Base-by-base conservation (phyloP, 1,140 invertebrate species). In the Sesamia nonagrioides region DNA sequence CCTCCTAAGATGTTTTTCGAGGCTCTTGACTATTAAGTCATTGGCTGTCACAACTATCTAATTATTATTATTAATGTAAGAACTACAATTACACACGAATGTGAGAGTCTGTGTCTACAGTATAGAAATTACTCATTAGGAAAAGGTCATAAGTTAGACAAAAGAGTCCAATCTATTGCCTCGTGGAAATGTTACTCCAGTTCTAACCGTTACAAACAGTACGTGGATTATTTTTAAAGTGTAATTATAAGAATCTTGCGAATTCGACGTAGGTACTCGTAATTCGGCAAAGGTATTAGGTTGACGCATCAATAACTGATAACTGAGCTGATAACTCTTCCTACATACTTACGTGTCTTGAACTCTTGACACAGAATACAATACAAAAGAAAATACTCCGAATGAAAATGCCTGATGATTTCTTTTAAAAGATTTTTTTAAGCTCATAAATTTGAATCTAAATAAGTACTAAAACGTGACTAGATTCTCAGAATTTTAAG, bases 241-340 rank as follows among this genome's bases (percentile, higher is more conserved):
- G 2, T 15, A 69, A 50, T 69, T 50, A 50, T 15, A 63, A 9
- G 66, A 50, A n/a, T 8, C 21, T 18, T 33, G 18, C 18, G 13
- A 48, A 69, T 69, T 50, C 21, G 21, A 50, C 0, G 45, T 27
- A 27, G 27, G 27, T 27, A 27, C 27, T 27, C 27, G 27, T 6
- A 33, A 69, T 69, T 69, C 45, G 21, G 13, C 21, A 69, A n/a
- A 27, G 66, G 66, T 42, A 42, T 42, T 42, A 27, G 9, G 18
- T 50, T 68, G 66, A 50, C 66, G 66, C 42, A 50, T 45, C 42
- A 40, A 68, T 68, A 45, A 68, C 6, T 9, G 40, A 68, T 33
- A 50, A 48, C 15, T 6, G 15, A 45, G 48, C 6, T 9, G 40
- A 68, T 33, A 50, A 48, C 15, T 6, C 45, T n/a, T 3, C 42